phyloP scores from a whole-genome alignment of 2,797 vertebrate species.

The Odontamblyopus lacepedii region DNA sequence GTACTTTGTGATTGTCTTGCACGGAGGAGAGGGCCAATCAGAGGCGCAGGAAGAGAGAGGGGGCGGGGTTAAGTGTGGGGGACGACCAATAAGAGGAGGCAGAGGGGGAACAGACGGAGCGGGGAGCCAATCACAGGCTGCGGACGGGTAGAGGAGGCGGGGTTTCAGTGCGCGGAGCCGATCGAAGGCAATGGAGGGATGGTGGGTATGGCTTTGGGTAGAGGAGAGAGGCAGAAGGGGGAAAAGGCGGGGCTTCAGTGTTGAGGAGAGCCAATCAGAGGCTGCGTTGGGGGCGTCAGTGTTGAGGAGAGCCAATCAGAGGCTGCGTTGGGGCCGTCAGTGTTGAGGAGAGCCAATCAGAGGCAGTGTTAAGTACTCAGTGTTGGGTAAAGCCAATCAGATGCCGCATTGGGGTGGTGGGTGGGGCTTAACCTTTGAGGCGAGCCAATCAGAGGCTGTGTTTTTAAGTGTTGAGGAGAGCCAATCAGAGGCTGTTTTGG shows the following conservation, averaged over 20 bases:
- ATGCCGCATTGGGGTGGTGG: too few relatives aligned
- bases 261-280: conserved; percentile 20
- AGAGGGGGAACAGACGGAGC: neutral
- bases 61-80: conserved; percentile 39
- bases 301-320: conserved; percentile 21
- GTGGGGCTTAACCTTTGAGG: too few relatives aligned
- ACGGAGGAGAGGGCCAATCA: conserved; percentile 43
- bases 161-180: neutral
- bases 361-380: too few relatives aligned
- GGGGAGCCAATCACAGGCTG: neutral
- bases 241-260: conserved; percentile 24
- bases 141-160: conserved; percentile 71
- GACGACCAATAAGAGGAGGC: neutral
- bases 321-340: conserved; percentile 25
- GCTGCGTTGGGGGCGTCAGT: conserved; percentile 27
- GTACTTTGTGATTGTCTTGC: conserved; percentile 67
- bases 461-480: conserved; percentile 39
- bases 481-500: neutral
- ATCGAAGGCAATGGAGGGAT: neutral
- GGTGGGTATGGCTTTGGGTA: too few relatives aligned
- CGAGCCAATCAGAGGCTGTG: neutral
- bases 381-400: too few relatives aligned
- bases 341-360: conserved; percentile 22
- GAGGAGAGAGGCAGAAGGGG: neutral
- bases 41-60: neutral